phyloP scores from a whole-genome alignment of 2,888 invertebrate species.

The Tholera decimalis region DNA sequence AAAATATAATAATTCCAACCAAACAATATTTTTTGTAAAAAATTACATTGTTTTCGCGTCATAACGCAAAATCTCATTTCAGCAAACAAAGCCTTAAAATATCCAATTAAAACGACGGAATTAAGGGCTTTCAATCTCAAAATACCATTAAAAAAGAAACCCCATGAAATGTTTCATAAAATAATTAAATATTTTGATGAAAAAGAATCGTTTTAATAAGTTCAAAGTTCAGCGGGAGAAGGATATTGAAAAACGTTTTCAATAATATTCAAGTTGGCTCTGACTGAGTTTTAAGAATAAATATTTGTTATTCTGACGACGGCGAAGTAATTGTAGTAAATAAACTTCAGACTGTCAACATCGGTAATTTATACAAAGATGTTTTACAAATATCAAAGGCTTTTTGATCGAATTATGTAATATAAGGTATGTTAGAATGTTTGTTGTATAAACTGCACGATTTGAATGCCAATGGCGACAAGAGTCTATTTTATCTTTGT shows the following conservation, averaged over 20 bases:
- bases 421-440: too few relatives aligned
- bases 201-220: conserved; percentile 19
- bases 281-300: conserved; percentile 8
- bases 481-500: too few relatives aligned
- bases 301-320: conserved; percentile 8
- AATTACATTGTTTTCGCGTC: background rate
- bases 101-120: conserved; percentile 14
- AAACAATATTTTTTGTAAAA: background rate
- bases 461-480: too few relatives aligned
- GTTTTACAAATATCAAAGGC: background rate
- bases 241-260: conserved; percentile 27
- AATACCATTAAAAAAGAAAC: conserved; percentile 11
- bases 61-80: conserved; percentile 10
- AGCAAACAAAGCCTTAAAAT: background rate
- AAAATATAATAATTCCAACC: too few relatives aligned
- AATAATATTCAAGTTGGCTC: conserved; percentile 9
- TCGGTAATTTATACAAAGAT: background rate
- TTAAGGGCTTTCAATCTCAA: conserved; percentile 4
- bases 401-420: background rate
- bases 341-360: background rate
- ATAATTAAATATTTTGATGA: conserved; percentile 1
- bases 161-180: conserved; percentile 11
- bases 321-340: background rate
- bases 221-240: conserved; percentile 1
- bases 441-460: too few relatives aligned